Conservation (phyloP, 2,113 vertebrate genomes). For the Ceyx margarethae region DNA sequence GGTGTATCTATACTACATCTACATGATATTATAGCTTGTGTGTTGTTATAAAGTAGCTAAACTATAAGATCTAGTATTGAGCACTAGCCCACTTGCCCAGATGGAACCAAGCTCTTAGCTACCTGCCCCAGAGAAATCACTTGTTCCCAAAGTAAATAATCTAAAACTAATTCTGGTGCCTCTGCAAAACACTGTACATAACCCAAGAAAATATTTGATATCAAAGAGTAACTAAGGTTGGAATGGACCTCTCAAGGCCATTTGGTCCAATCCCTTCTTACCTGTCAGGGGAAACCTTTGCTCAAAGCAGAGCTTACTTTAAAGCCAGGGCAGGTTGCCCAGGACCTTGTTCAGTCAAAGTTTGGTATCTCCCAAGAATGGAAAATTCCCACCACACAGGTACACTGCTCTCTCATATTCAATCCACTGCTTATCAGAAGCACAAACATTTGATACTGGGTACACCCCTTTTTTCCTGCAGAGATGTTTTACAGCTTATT, state of each 20-base stretch:
- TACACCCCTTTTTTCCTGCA: background rate
- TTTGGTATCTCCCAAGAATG: background rate
- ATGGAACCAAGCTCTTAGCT: background rate
- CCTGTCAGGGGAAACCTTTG: background rate
- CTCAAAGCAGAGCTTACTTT: background rate
- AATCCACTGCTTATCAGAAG: background rate
- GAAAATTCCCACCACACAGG: background rate
- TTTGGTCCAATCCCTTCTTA: background rate
- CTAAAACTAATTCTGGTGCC: background rate
- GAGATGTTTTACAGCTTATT: background rate
- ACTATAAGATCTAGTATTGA: background rate
- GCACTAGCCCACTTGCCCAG: background rate
- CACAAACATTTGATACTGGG: background rate
- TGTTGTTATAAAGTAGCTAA: background rate
- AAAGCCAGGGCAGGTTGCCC: background rate
- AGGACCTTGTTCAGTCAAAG: background rate
- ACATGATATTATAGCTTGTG: accelerated
- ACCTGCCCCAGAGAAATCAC: background rate
- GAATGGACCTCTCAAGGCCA: background rate
- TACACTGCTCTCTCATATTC: background rate
- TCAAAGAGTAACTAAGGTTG: background rate
- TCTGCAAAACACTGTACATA: background rate
- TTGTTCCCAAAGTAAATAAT: background rate
- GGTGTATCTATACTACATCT: background rate
- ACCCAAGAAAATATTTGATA: background rate